phyloP scores from a whole-genome alignment of 1,140 invertebrate species.

The Globodera rostochiensis region DNA sequence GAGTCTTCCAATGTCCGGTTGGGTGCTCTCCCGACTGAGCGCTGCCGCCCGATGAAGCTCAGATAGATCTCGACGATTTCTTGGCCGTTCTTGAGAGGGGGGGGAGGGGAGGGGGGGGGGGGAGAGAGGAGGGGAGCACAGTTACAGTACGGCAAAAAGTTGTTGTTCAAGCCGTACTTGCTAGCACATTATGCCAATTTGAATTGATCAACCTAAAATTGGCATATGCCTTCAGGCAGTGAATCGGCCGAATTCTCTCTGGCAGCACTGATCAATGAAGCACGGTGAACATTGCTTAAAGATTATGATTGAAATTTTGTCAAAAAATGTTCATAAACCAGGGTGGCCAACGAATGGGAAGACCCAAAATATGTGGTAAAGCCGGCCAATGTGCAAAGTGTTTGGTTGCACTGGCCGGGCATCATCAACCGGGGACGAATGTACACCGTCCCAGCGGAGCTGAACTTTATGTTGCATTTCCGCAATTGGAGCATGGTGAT shows the following conservation, averaged over 20 bases:
- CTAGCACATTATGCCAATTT: too few species aligned
- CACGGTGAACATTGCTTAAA: background rate
- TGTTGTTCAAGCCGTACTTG: background rate
- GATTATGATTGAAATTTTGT: background rate
- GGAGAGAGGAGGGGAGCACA: too few species aligned
- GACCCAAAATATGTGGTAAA: slow-evolving; percentile 53
- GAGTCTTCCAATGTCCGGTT: too few species aligned
- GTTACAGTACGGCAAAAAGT: background rate
- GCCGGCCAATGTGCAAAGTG: slow-evolving; percentile 42
- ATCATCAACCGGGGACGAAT: slow-evolving; percentile 40
- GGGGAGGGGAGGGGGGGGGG: too few species aligned
- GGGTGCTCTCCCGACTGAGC: too few species aligned
- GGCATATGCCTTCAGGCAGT: slow-evolving; percentile 31
- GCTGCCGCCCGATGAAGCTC: too few species aligned
- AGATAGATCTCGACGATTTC: too few species aligned
- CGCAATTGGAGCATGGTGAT: slow-evolving; percentile 49
- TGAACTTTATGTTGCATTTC: slow-evolving; percentile 49
- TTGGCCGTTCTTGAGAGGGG: too few species aligned
- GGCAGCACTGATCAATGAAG: slow-evolving; percentile 38
- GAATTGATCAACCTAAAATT: background rate
- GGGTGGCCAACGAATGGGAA: slow-evolving; percentile 35
- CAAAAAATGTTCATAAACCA: background rate
- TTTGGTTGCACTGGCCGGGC: slow-evolving; percentile 52
- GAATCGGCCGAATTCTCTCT: slow-evolving; percentile 37
- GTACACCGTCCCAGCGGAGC: slow-evolving; percentile 38